Base-by-base conservation (phyloP, 1,140 invertebrate genomes). In the Sminthurides bifidus region DNA sequence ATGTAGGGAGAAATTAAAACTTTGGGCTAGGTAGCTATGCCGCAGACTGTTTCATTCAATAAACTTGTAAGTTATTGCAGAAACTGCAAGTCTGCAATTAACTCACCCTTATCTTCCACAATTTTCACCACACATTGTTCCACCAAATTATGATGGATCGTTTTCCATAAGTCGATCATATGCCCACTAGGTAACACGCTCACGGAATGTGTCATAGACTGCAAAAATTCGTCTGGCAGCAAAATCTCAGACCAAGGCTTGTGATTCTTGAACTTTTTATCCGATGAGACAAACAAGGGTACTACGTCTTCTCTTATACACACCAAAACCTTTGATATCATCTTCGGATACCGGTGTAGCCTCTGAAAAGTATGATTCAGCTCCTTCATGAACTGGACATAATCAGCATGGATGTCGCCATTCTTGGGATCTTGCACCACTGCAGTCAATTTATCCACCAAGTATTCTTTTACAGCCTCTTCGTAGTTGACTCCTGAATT, bases 81-180 rank as follows among this genome's bases (percentile, higher is more conserved):
- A 23, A 10, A 19, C n/a, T 17, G 10, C 10, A 43, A 23, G 41
- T 10, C n/a, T 17, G 8, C 21, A 48, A 29, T 53, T 4, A 17
- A n/a, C 3, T 2, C 58, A 54, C 44, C 21, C 33, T 44, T 15
- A 2, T 21, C 31, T 1, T 10, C 15, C 2, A n/a, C 8, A 0
- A 59, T n/a, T 27, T 52, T 46, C 12, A 54, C 57, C 23, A 59
- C 27, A 37, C 59, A 65, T 26, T 61, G 59, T 27, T 61, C 54
- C 8, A 53, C 30, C 4, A 65, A 58, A 52, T 61, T 65, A 41
- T 65, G 51, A 30, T 57, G 48, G 1, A 65, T 15, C 8, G 54
- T 59, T 24, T 56, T 61, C 59, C 59, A 65, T 21, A 65, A 46
- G 45, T 61, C 59, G 31, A 54, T 50, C 19, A 61, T 38, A 52